phyloP scores from a whole-genome alignment of 1,140 invertebrate species.

The Gryon sp. region DNA sequence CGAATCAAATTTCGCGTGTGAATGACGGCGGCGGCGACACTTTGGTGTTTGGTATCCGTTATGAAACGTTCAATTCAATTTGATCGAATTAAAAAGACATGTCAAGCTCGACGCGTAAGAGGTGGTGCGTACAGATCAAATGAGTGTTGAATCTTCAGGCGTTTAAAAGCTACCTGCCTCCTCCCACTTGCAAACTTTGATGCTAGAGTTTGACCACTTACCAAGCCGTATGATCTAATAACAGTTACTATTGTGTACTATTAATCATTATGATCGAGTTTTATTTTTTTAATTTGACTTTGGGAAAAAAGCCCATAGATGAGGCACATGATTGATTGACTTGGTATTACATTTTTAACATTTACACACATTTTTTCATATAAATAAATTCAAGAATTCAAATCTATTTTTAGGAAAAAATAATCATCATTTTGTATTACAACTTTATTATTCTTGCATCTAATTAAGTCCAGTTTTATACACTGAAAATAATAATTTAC shows the following conservation, averaged over 20 bases:
- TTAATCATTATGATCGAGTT: slow-evolving; percentile 33
- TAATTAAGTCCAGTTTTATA: too few relatives aligned
- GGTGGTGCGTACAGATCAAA: slow-evolving; percentile 72
- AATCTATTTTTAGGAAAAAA: too few relatives aligned
- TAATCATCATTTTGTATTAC: too few relatives aligned
- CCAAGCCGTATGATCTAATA: slow-evolving; percentile 52
- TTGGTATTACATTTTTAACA: too few relatives aligned
- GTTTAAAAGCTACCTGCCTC: slow-evolving; percentile 76
- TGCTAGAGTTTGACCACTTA: slow-evolving; percentile 62
- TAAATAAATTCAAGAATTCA: too few relatives aligned
- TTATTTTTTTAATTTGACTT: too few relatives aligned
- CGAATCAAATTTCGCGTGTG: slow-evolving; percentile 31
- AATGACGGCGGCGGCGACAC: too few relatives aligned
- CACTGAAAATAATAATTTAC: too few relatives aligned
- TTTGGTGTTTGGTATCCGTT: slow-evolving; percentile 35
- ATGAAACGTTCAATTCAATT: slow-evolving; percentile 53
- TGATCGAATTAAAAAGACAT: slow-evolving; percentile 55
- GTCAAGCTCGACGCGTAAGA: slow-evolving; percentile 66
- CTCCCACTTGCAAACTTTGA: slow-evolving; percentile 71
- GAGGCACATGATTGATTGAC: too few relatives aligned
- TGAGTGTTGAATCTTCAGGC: slow-evolving; percentile 70
- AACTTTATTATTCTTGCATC: too few relatives aligned
- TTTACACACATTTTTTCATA: too few relatives aligned
- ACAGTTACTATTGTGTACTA: slow-evolving; percentile 40
- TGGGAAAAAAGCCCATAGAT: too few relatives aligned